Evolutionary conservation across 2,797 vertebrate species (phyloP).

Genomic region (Liparis tanakae): DNA sequence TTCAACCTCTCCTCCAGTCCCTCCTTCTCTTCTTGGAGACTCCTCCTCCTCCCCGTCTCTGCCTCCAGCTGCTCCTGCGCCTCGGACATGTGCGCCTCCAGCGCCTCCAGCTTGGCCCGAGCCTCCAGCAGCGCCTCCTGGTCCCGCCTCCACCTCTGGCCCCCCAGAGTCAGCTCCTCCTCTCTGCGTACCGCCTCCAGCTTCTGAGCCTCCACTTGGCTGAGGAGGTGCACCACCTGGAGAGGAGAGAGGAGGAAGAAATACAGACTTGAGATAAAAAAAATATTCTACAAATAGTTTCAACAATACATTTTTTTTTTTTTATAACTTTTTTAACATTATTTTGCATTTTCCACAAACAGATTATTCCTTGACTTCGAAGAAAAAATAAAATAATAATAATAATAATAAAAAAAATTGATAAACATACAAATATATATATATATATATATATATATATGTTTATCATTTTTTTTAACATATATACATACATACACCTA

Average conservation of each 20-base stretch:
- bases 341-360: too few species aligned
- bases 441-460: too few species aligned
- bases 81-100: slow-evolving; percentile 82
- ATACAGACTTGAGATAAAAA: neutral
- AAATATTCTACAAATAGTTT: neutral
- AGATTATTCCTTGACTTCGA: too few species aligned
- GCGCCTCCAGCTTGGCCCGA: slow-evolving; percentile 80
- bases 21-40: slow-evolving; percentile 85
- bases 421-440: too few species aligned
- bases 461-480: too few species aligned
- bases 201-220: slow-evolving; percentile 88
- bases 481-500: too few species aligned
- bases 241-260: neutral
- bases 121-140: slow-evolving; percentile 84
- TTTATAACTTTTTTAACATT: too few species aligned
- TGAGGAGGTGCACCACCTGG: slow-evolving; percentile 86
- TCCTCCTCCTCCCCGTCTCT: slow-evolving; percentile 81
- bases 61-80: slow-evolving; percentile 85
- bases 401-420: too few species aligned
- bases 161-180: slow-evolving; percentile 82
- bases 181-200: slow-evolving; percentile 88
- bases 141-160: slow-evolving; percentile 81
- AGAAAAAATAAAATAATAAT: too few species aligned
- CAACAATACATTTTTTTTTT: slow-evolving; percentile 7
- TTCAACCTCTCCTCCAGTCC: slow-evolving; percentile 84